These are phyloP conservation scores for Cheirogaleus medius DNA, from an alignment of 2,113 vertebrate species.

Conservation along the genomic window DNA sequence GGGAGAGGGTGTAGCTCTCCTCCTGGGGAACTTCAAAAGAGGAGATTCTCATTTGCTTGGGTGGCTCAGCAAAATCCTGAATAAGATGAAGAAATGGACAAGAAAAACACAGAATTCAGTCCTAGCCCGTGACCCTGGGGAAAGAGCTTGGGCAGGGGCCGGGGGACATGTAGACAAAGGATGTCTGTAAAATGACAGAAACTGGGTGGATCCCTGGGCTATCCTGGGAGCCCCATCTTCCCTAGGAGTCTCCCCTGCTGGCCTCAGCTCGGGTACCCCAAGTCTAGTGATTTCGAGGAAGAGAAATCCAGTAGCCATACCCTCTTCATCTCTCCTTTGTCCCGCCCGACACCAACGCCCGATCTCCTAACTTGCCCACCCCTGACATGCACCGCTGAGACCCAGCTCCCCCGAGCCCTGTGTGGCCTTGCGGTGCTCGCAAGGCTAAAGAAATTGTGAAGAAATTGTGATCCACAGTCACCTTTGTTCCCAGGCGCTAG, in stretches of 20 bases:
- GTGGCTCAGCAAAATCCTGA: background rate
- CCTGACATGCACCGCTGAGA: no score
- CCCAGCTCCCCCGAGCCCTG: background rate
- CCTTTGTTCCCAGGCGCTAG: slow-evolving; percentile 13
- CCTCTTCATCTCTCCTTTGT: background rate
- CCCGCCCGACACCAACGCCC: background rate
- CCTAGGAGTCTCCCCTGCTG: background rate
- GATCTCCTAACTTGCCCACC: background rate
- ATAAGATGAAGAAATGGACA: background rate
- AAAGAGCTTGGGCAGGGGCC: background rate
- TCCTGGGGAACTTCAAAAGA: background rate
- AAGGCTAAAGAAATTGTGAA: background rate
- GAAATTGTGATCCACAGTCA: background rate
- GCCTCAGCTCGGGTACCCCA: background rate
- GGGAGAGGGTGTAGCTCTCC: background rate
- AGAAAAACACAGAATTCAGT: background rate
- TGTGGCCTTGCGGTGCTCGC: background rate
- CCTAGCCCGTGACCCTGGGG: background rate
- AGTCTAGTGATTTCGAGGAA: background rate
- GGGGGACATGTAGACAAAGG: fast-evolving
- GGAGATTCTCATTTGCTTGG: background rate
- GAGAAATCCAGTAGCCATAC: background rate
- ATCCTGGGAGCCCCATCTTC: background rate
- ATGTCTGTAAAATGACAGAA: background rate
- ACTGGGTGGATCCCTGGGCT: background rate